Percentiles rank a stretch among this genome's conserved stretches.
These are phyloP conservation scores for Murina feae DNA, from an alignment of 2,113 vertebrate genomes.

Conservation along the genomic window DNA sequence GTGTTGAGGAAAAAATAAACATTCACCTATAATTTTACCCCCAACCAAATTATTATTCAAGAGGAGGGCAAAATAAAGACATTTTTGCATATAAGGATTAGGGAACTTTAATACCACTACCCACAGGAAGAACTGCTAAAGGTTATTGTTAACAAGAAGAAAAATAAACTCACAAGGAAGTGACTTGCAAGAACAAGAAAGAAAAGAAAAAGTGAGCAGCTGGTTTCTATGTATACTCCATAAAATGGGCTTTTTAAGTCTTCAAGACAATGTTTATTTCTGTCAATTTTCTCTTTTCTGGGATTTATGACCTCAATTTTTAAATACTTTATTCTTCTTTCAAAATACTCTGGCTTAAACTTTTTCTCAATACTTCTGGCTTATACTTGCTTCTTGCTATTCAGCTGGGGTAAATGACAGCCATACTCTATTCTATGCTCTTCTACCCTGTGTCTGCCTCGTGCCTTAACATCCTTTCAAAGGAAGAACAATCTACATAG, in stretches of 20 bases:
- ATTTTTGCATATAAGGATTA: conserved; percentile 19
- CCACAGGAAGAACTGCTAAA: neutral
- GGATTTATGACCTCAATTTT: neutral
- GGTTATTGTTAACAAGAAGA: neutral
- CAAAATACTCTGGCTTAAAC: neutral
- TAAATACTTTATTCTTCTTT: neutral
- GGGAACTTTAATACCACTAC: neutral
- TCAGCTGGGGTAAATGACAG: neutral
- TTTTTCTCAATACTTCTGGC: conserved; percentile 6
- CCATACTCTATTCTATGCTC: neutral
- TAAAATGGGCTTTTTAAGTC: neutral
- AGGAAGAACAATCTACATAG: neutral
- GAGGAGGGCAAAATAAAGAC: neutral
- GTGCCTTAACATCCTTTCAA: neutral
- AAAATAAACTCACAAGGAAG: conserved; percentile 25
- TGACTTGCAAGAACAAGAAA: neutral
- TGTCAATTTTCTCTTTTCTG: neutral
- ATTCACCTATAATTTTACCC: conserved; percentile 7
- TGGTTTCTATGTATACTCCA: neutral
- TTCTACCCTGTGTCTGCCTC: neutral
- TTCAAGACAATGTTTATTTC: conserved; percentile 24
- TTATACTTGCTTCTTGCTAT: neutral
- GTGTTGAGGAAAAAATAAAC: conserved; percentile 36
- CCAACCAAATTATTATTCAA: conserved; percentile 1
- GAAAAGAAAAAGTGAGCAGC: neutral